Evolutionary conservation across 2,113 vertebrate species (phyloP), one percentile per base, ranked within the genome.

Genomic region (Sinocyclocheilus maitianheensis): DNA sequence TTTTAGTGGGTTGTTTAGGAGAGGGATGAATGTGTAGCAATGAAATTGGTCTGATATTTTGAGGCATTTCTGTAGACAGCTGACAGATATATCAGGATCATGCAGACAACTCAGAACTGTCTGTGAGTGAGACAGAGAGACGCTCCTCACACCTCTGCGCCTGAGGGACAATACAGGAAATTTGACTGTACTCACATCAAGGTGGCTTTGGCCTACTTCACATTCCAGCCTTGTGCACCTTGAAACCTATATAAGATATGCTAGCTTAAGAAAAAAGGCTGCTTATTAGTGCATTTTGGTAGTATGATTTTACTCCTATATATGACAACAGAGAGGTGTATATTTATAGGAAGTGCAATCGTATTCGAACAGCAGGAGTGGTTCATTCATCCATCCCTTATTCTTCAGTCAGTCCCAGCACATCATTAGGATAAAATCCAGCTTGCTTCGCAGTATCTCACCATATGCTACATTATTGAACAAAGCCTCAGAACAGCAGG

Each of bases 201-300:
- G 92, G 93, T 93, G 91, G 87, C 79, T 24, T 55, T 90, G 93
- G 37, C 90, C 93, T 92, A 92, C 89, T 93, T 92, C 86, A 84
- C 46, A 26, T 86, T 80, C 79, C 87, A 53, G 34, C 65, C 30
- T 16, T 0, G 58, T 26, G 89, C 86, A 90, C 84, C n/a, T 9
- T 18, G 7, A 24, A 62, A 40, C 12, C 43, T 48, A 24, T 51
- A 75, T 24, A n/a, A 75, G 6, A 75, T 24, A n/a, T 12, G 16
- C 69, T 43, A 48, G 11, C 43, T 76, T 24, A 51, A 30, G 63
- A 26, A 67, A n/a, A 40, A 74, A n/a, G 2, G 34, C 8, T 76
- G 43, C 43, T 76, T 76, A 43, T 76, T 48, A 26, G 22, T 48
- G 72, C 40, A 75, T 48, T 75, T 48, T 76, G 3, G 13, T 26